Percentiles rank a stretch among this genome's conserved stretches.
phyloP scores from a whole-genome alignment of 1,140 invertebrate genomes.

The Diachasmimorpha longicaudata region DNA sequence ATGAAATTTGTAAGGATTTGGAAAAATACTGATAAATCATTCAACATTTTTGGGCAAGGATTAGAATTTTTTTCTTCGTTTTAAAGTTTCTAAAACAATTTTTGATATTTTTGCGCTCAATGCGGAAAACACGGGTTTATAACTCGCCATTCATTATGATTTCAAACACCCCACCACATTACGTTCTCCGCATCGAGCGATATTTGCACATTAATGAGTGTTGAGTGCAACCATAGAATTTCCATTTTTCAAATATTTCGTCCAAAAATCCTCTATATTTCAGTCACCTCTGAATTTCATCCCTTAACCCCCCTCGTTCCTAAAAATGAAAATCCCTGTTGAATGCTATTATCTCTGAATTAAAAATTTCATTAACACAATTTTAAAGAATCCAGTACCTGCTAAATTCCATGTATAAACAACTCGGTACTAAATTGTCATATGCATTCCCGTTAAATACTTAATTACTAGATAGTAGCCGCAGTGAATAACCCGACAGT shows the following conservation, averaged over 20 bases:
- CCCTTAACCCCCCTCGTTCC: not conserved
- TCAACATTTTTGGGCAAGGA: too few relatives aligned
- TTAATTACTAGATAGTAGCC: not conserved
- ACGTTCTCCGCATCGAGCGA: not conserved
- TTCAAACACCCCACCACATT: not conserved
- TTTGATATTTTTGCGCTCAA: not conserved
- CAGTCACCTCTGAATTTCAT: not conserved
- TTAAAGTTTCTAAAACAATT: too few relatives aligned
- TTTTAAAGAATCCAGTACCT: not conserved
- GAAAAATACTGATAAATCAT: too few relatives aligned
- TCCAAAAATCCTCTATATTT: too few relatives aligned
- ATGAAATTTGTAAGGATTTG: too few relatives aligned
- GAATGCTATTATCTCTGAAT: not conserved
- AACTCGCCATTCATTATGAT: not conserved
- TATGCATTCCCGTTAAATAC: not conserved
- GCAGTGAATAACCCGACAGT: too few relatives aligned
- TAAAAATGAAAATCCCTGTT: not conserved
- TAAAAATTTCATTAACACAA: not conserved
- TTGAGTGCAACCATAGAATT: not conserved
- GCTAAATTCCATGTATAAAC: not conserved
- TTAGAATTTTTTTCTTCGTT: too few relatives aligned
- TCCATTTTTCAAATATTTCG: not conserved
- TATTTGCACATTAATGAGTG: not conserved
- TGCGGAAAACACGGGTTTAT: not conserved
- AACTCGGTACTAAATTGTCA: not conserved